Conservation (phyloP, 2,113 vertebrate species). For the Regulus satrapa region DNA sequence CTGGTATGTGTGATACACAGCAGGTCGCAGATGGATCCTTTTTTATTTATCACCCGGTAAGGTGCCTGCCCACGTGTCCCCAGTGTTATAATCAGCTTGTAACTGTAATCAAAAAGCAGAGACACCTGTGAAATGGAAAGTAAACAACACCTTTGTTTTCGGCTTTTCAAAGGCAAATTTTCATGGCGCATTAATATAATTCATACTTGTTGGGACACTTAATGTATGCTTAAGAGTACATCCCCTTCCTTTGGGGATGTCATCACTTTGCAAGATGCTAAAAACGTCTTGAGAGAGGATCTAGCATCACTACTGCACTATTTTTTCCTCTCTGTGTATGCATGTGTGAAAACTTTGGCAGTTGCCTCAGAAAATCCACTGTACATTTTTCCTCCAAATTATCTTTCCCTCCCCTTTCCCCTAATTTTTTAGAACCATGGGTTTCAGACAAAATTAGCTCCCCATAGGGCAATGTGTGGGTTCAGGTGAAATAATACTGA, state of each 20-base stretch:
- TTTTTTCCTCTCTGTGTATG: neutral
- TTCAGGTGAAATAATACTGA: neutral
- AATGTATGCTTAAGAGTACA: neutral
- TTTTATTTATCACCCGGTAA: neutral
- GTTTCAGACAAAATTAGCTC: neutral
- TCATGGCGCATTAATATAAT: neutral
- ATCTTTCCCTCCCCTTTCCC: fast-evolving
- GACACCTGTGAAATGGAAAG: neutral
- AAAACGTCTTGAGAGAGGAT: neutral
- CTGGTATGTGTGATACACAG: fast-evolving
- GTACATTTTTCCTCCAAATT: neutral
- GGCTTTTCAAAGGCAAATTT: neutral
- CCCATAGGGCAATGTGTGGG: neutral
- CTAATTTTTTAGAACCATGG: neutral
- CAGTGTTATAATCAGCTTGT: neutral
- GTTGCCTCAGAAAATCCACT: neutral
- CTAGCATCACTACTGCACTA: neutral
- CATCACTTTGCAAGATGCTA: neutral
- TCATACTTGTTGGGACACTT: neutral
- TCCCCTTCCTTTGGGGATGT: neutral
- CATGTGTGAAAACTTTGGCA: neutral
- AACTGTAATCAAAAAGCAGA: neutral
- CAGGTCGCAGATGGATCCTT: neutral
- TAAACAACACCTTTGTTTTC: neutral
- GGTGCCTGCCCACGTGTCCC: neutral